Percentiles rank a stretch among this genome's conserved stretches.
Conservation (phyloP, 2,113 vertebrate species). For the Condylura cristata region DNA sequence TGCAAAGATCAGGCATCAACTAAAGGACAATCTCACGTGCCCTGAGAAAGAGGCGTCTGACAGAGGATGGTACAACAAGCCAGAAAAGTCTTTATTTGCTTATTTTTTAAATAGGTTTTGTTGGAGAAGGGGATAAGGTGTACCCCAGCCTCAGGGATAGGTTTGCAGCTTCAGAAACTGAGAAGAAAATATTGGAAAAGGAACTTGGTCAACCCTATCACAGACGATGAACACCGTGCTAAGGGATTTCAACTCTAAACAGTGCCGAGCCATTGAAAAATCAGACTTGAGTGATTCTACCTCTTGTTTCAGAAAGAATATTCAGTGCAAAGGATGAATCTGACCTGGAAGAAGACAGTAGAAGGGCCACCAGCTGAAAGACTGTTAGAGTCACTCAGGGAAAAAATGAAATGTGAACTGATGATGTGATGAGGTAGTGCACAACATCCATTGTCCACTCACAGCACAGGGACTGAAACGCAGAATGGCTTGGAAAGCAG, state of each 20-base stretch:
- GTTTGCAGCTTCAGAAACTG: neutral
- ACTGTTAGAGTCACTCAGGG: neutral
- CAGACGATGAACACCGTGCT: neutral
- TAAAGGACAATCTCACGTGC: neutral
- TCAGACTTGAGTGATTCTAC: neutral
- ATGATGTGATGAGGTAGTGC: neutral
- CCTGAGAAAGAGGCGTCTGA: neutral
- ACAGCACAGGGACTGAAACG: neutral
- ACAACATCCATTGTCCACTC: neutral
- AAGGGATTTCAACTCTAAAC: neutral
- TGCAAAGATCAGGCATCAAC: neutral
- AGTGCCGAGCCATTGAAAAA: neutral
- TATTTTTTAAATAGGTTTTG: slow-evolving; percentile 7
- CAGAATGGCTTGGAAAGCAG: neutral
- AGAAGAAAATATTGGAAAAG: slow-evolving; percentile 2
- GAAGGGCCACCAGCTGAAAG: neutral
- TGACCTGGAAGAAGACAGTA: neutral
- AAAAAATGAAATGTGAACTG: neutral
- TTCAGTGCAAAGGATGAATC: neutral
- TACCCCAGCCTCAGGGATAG: neutral
- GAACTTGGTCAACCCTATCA: neutral
- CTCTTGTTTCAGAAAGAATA: slow-evolving; percentile 29
- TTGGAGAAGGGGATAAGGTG: neutral
- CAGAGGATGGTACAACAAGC: neutral
- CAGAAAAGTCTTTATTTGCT: neutral